phyloP scores from a whole-genome alignment of 2,888 invertebrate genomes.

The Linnaemya tessellans region DNA sequence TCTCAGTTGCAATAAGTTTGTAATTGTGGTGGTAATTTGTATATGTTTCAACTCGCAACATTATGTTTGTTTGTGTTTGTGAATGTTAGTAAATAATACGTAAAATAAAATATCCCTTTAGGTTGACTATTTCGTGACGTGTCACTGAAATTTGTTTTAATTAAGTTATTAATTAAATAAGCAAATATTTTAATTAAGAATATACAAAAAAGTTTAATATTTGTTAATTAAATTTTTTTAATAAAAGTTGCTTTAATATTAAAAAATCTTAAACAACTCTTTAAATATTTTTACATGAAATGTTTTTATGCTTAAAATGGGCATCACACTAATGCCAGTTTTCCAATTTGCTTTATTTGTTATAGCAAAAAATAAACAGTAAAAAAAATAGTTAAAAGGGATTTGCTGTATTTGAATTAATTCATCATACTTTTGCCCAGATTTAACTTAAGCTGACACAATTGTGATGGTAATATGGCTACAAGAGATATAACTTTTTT shows the following conservation, averaged over 20 bases:
- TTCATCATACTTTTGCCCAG: background rate
- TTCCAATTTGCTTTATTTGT: background rate
- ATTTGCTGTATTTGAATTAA: slow-evolving; percentile 33
- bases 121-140: background rate
- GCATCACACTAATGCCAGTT: background rate
- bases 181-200: background rate
- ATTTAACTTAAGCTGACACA: slow-evolving; percentile 1
- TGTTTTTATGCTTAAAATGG: background rate
- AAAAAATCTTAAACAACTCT: background rate
- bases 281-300: background rate
- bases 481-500: background rate
- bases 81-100: slow-evolving; percentile 21
- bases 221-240: background rate
- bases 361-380: background rate
- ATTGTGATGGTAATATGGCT: background rate
- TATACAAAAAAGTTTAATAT: background rate
- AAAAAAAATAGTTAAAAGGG: slow-evolving; percentile 14
- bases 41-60: background rate
- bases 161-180: background rate
- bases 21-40: slow-evolving; percentile 41
- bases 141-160: background rate
- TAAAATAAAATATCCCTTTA: slow-evolving; percentile 6
- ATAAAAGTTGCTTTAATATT: background rate
- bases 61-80: background rate
- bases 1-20: background rate